phyloP scores from a whole-genome alignment of 2,888 invertebrate genomes.

The Platycheirus albimanus region DNA sequence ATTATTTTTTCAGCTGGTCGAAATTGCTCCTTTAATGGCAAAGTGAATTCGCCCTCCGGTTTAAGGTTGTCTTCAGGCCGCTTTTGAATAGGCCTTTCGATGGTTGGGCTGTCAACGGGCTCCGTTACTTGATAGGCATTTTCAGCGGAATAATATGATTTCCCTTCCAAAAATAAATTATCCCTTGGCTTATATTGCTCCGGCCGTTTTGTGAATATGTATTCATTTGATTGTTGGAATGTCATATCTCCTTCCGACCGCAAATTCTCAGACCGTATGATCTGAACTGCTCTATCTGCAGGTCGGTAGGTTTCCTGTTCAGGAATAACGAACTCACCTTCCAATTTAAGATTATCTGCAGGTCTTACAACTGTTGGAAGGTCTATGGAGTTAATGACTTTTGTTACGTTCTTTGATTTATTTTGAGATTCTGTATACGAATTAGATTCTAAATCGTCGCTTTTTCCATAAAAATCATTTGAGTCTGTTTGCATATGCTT shows the following conservation, averaged over 20 bases:
- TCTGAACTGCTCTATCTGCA: constrained; percentile 83
- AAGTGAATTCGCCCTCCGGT: constrained; percentile 83
- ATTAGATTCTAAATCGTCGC: neutral
- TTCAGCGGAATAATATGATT: constrained; percentile 84
- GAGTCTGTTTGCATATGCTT: constrained; percentile 75
- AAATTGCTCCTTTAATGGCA: constrained; percentile 80
- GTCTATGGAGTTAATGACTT: constrained; percentile 79
- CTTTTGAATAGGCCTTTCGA: constrained; percentile 83
- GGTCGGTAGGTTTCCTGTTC: constrained; percentile 83
- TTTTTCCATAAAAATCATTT: constrained; percentile 17
- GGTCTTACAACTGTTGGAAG: constrained; percentile 82
- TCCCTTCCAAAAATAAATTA: constrained; percentile 83
- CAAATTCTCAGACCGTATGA: constrained; percentile 84
- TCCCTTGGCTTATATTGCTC: constrained; percentile 81
- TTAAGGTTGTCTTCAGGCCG: constrained; percentile 84
- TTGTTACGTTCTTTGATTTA: constrained; percentile 83
- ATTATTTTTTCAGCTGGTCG: constrained; percentile 82
- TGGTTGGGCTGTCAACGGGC: constrained; percentile 77
- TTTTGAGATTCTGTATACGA: constrained; percentile 56
- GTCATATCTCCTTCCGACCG: constrained; percentile 85
- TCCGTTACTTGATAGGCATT: constrained; percentile 79
- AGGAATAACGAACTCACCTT: constrained; percentile 84
- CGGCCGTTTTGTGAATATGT: constrained; percentile 83
- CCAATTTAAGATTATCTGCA: constrained; percentile 85
- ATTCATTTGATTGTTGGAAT: constrained; percentile 81